Conservation (phyloP, 2,113 vertebrate species). For the Notarius quadriscutis region DNA sequence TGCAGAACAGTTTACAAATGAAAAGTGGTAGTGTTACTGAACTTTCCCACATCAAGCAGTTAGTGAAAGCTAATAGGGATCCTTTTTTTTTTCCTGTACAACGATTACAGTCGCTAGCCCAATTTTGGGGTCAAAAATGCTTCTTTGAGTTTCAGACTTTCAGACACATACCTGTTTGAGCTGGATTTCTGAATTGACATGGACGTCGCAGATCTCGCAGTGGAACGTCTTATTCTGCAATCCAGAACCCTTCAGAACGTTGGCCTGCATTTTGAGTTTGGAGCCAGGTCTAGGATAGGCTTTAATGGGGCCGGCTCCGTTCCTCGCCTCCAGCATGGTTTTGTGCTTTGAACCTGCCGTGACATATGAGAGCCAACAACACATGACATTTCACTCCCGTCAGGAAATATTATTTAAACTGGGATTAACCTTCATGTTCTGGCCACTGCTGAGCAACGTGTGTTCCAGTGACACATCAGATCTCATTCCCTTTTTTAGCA, state of each 20-base stretch:
- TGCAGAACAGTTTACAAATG: not conserved
- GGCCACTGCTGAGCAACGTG: not conserved
- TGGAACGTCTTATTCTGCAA: slow-evolving; percentile 97
- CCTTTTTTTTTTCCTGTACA: not conserved
- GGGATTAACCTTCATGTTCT: slow-evolving; percentile 3
- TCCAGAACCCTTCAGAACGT: slow-evolving; percentile 83
- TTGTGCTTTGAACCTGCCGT: slow-evolving; percentile 92
- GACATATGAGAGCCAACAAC: not conserved
- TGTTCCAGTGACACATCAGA: not conserved
- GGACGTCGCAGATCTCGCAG: slow-evolving; percentile 97
- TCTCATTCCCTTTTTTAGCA: not conserved
- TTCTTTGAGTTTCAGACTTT: not conserved
- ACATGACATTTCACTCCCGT: not conserved
- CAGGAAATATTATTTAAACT: not conserved
- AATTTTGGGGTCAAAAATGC: not conserved
- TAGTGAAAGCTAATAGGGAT: not conserved
- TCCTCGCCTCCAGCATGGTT: slow-evolving; percentile 95
- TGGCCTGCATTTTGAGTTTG: slow-evolving; percentile 83
- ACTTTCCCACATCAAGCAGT: not conserved
- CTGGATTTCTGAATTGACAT: slow-evolving; percentile 97
- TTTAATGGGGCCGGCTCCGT: slow-evolving; percentile 93
- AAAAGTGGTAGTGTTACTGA: not conserved
- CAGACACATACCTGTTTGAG: slow-evolving; percentile 86
- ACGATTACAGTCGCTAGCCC: not conserved
- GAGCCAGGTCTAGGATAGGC: slow-evolving; percentile 90